Base-by-base conservation (phyloP, 2,888 invertebrate genomes). In the Carterocephalus palaemon region DNA sequence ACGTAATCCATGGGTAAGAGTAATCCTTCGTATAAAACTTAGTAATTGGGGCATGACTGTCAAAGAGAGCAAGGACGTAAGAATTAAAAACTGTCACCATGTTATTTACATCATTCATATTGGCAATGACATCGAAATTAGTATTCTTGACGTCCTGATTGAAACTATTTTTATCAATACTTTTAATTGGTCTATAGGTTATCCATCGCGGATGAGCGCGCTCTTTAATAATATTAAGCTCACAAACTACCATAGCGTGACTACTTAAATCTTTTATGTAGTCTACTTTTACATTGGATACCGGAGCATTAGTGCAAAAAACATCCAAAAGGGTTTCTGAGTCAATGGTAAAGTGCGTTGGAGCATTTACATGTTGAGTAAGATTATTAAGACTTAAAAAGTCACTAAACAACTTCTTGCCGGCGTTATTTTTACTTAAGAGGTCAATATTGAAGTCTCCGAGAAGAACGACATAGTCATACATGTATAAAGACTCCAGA, bases 281-380 rank as follows among this genome's bases (percentile, higher is more conserved):
- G 5, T 37, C 37, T 2, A 28, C 23, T 7, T 13, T n/a, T 8
- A 19, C n/a, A 5, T 19, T 19, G 6, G 4, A 9, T 4, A 39
- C 38, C 2, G 26, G 15, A 5, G 38, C 28, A 6, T 23, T 15
- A 3, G 28, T 15, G 12, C 38, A 39, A 6, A 39, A 12, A 2
- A 39, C 16, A n/a, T 39, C 38, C 7, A 29, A 12, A n/a, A 39
- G 19, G n/a, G 38, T 39, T 15, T 33, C 33, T 3, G 19, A 19
- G 20, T 33, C 9, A 20, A 19, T 20, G 8, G 23, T 23, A 8
- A 29, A 39, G n/a, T 40, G 31, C 4, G 40, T 40, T 1, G 40
- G 40, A 4, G 10, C 13, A 9, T 12, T 13, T 4, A 39, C 19
- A 5, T 26, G 2, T 22, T 39, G 22, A n/a, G 1, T 24, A n/a